Conservation (phyloP, 1,140 invertebrate genomes). For the Lepidurus apus region DNA sequence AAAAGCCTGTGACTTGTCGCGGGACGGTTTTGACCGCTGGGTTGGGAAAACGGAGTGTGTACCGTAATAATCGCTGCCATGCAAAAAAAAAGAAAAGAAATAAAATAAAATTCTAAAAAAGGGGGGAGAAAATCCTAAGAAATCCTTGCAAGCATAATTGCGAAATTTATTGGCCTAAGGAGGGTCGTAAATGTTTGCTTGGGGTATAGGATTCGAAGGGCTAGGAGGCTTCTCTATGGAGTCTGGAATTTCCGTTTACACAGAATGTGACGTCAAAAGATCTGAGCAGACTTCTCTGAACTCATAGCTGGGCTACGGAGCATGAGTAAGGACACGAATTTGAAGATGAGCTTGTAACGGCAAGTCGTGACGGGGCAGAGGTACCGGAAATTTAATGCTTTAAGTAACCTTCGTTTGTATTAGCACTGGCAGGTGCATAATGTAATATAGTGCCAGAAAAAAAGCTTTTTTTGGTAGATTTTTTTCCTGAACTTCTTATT, state of each 20-base stretch:
- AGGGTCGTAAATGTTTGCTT: no score
- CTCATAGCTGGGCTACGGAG: background rate
- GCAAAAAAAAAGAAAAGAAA: no score
- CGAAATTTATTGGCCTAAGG: background rate
- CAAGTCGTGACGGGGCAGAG: background rate
- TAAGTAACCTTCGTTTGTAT: background rate
- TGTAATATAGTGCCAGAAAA: background rate
- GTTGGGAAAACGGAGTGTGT: background rate
- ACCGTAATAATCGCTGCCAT: no score
- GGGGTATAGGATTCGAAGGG: background rate
- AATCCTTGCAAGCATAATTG: background rate
- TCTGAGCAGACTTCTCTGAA: constrained; percentile 12
- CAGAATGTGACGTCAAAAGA: background rate
- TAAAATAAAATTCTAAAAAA: background rate
- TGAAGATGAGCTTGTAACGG: constrained; percentile 12
- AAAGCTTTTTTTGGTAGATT: background rate
- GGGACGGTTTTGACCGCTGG: background rate
- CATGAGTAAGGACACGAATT: background rate
- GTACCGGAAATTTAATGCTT: constrained; percentile 13
- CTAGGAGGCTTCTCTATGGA: background rate
- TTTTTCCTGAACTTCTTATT: background rate
- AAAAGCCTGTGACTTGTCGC: background rate
- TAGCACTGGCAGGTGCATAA: constrained; percentile 4
- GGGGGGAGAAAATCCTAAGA: background rate
- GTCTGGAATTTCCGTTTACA: background rate